A percentile compares a stretch with the other conserved stretches of the same genome.
phyloP scores from a whole-genome alignment of 1,140 invertebrate genomes.

The Aphelinus certus region DNA sequence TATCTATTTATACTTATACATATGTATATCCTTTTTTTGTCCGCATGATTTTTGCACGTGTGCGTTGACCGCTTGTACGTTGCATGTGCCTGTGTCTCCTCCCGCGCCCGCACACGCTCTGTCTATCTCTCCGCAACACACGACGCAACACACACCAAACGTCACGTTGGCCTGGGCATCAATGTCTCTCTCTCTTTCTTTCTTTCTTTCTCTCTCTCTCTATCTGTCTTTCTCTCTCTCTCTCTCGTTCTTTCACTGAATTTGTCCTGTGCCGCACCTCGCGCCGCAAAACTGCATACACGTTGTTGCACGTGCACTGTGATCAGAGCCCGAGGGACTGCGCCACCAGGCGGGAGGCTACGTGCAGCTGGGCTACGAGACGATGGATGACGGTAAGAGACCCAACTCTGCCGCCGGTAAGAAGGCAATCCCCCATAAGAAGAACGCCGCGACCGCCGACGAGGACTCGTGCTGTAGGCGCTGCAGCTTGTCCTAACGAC shows the following conservation, averaged over 20 bases:
- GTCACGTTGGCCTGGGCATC: too few relatives aligned
- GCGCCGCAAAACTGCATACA: too few relatives aligned
- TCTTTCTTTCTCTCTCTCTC: too few relatives aligned
- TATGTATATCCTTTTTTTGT: too few relatives aligned
- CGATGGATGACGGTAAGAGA: slow-evolving; percentile 60
- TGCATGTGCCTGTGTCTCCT: slow-evolving; percentile 49
- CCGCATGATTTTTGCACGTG: slow-evolving; percentile 39
- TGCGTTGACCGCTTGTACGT: slow-evolving; percentile 51
- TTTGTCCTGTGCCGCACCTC: too few relatives aligned
- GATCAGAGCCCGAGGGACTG: slow-evolving; percentile 50
- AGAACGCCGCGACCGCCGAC: slow-evolving; percentile 44
- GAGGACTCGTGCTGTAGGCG: slow-evolving; percentile 49
- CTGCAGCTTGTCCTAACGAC: slow-evolving; percentile 54
- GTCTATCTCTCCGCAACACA: not conserved
- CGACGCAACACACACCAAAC: too few relatives aligned
- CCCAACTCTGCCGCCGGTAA: slow-evolving; percentile 36
- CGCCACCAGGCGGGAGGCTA: slow-evolving; percentile 40
- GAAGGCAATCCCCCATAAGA: slow-evolving; percentile 38
- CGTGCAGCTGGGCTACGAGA: slow-evolving; percentile 44
- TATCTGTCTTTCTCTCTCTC: too few relatives aligned
- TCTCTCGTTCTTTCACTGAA: too few relatives aligned
- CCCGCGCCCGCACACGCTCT: not conserved
- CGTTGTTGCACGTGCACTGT: too few relatives aligned
- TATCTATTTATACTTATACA: too few relatives aligned
- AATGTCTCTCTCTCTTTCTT: too few relatives aligned